phyloP scores from a whole-genome alignment of 2,888 invertebrate species.

The Gortyna flavago region DNA sequence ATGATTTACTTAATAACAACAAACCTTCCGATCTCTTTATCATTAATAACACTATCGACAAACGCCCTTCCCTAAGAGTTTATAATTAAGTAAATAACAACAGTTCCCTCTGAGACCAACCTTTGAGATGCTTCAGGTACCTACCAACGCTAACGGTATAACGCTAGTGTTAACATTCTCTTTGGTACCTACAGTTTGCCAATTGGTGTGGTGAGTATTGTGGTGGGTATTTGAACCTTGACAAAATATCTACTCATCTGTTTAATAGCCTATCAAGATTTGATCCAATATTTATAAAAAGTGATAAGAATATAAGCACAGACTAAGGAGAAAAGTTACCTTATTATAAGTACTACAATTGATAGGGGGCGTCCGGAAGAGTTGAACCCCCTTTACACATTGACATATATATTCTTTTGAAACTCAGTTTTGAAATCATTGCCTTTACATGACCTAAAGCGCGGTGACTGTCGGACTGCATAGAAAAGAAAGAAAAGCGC shows the following conservation, averaged over 20 bases:
- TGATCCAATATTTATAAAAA: not conserved
- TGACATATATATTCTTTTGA: no score
- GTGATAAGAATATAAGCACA: no score
- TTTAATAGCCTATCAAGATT: not conserved
- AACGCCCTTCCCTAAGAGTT: constrained; percentile 55
- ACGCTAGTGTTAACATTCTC: no score
- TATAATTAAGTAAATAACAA: constrained; percentile 65
- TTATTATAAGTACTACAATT: no score
- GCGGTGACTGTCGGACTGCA: no score
- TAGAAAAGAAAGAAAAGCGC: no score
- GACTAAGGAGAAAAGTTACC: no score
- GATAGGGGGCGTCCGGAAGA: not conserved
- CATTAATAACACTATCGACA: constrained; percentile 58
- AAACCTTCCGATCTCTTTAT: constrained; percentile 48
- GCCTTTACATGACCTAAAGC: no score
- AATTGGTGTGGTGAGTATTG: constrained; percentile 13
- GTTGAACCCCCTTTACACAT: not conserved
- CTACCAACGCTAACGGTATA: no score
- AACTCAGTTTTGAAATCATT: no score
- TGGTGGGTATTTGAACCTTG: constrained; percentile 6
- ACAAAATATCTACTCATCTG: not conserved
- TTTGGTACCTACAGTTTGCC: no score
- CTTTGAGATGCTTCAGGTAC: constrained; percentile 49
- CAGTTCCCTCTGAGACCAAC: constrained; percentile 55
- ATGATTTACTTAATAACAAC: constrained; percentile 40